phyloP scores from a whole-genome alignment of 2,797 vertebrate genomes.

The Cuniculus paca region DNA sequence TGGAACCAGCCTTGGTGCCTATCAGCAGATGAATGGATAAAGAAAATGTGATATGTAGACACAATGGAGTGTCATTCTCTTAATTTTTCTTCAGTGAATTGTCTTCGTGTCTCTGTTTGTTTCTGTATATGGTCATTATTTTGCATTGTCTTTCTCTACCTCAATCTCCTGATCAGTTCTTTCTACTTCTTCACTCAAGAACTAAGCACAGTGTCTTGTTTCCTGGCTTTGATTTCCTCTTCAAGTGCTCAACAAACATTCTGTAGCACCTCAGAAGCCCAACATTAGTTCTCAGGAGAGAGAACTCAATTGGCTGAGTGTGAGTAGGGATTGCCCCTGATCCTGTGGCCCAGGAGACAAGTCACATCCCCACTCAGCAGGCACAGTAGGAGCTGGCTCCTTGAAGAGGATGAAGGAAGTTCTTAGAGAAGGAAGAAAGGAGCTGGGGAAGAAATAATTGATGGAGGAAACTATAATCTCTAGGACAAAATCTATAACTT shows the following conservation, averaged over 20 bases:
- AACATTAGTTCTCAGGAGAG: background rate
- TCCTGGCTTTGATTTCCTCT: background rate
- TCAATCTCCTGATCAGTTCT: background rate
- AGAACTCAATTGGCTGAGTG: background rate
- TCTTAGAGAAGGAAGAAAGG: slow-evolving; percentile 12
- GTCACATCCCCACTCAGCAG: background rate
- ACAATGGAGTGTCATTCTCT: background rate
- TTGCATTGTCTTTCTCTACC: background rate
- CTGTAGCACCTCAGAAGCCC: background rate
- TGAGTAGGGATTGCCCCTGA: background rate
- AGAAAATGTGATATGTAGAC: background rate
- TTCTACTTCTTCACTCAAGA: slow-evolving; percentile 2
- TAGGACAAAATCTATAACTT: background rate
- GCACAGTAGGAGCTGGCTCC: background rate
- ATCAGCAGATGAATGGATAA: background rate
- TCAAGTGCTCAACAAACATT: background rate
- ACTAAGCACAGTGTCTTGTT: background rate
- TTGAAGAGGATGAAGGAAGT: background rate
- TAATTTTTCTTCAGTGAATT: background rate
- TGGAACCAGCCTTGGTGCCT: background rate
- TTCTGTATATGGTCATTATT: background rate
- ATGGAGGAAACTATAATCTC: background rate
- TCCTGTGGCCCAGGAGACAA: background rate
- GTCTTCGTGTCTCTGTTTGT: background rate
- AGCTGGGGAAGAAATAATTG: background rate